Conservation (phyloP, 2,113 vertebrate genomes). For the Rhinopomastus cyanomelas region DNA sequence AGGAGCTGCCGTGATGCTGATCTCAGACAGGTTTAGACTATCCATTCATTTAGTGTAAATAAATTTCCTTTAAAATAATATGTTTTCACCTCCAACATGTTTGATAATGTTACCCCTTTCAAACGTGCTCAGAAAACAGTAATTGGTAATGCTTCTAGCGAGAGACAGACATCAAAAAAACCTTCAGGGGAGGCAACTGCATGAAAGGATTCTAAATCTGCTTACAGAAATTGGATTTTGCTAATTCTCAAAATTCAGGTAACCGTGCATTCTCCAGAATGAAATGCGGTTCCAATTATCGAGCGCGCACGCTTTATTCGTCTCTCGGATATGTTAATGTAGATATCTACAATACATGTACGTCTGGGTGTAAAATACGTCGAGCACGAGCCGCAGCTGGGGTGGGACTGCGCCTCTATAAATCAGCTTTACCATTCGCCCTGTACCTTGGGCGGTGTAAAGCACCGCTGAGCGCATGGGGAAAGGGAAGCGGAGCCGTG, state of each 20-base stretch:
- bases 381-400: neutral
- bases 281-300: neutral
- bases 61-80: neutral
- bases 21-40: neutral
- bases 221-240: constrained; percentile 27
- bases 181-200: neutral
- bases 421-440: neutral
- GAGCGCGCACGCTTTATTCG: neutral
- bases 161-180: neutral
- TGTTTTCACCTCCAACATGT: neutral
- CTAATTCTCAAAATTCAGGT: constrained; percentile 16
- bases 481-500: neutral
- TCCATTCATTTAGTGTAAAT: neutral
- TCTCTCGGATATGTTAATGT: neutral
- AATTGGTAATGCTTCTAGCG: neutral
- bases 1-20: neutral
- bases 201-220: constrained; percentile 20
- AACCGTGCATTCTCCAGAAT: neutral
- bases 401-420: neutral
- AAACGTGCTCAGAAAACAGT: constrained; percentile 15
- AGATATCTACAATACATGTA: neutral
- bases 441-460: neutral
- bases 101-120: constrained; percentile 2
- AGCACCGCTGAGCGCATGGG: neutral
- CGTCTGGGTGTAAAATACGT: neutral